Evolutionary conservation across 2,888 invertebrate genomes (phyloP), one percentile per base, ranked within the genome.

Genomic region (Nomada lathburiana): DNA sequence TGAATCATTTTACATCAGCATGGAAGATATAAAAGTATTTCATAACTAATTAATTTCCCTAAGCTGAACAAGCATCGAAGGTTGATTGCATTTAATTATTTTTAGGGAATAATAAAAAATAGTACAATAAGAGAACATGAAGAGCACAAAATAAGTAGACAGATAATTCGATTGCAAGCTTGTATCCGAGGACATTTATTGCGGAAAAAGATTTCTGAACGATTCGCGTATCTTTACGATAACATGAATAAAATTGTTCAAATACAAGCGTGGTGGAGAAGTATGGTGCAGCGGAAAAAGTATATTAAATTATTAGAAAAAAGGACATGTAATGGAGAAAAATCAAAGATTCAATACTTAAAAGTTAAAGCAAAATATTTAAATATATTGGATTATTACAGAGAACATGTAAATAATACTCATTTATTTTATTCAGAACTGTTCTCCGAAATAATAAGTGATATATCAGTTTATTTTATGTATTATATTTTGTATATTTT

Each of bases 181-280:
- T 93, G 94, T 63, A 94, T 95, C 70, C 94, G 95, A 85, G 97
- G 96, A 20, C 96, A 95, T 90, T 91, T 96, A 52, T 92, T 95
- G 4, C 95, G 96, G 64, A 94, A 94, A 90, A 92, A 84, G 59
- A 85, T 95, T n/a, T 93, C 92, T 10, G 91, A 94, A 5, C 94
- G 94, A 80, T 94, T 94, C 11, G 89, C 92, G 47, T 94, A 94
- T 85, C 95, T 94, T 80, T 92, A 94, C 79, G 91, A 94, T 26
- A 94, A 95, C 89, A 91, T 94, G 50, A 85, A 91, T 0, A 94
- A 92, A 88, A 91, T 95, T 60, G 89, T 95, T 7, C 94, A 92
- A 88, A 95, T 96, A 83, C 95, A 96, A 94, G 94, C 96, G 0
- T 96, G 96, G 95, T 96, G 96, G 96, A 94, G 95, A 78, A 94